Conservation (phyloP, 1,140 invertebrate species). For the Pseudobourletiella spinata region DNA sequence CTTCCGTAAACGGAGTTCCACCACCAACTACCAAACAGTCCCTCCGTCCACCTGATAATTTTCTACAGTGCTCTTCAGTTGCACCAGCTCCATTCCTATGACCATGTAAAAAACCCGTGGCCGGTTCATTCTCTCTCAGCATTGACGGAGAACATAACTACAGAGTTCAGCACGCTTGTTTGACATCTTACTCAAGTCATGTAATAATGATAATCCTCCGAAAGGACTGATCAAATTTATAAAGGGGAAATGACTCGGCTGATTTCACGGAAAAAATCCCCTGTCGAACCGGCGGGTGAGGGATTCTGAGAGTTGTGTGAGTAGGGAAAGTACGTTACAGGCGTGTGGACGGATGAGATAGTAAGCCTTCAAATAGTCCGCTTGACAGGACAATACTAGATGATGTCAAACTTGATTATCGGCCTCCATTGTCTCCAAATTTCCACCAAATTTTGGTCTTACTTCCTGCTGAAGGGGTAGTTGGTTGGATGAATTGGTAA, state of each 20-base stretch:
- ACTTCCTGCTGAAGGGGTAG: constrained; percentile 12
- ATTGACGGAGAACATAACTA: too few relatives aligned
- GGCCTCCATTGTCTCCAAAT: constrained; percentile 26
- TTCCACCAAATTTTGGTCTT: constrained; percentile 14
- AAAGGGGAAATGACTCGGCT: constrained; percentile 23
- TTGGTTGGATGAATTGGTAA: too few relatives aligned
- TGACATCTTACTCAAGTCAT: too few relatives aligned
- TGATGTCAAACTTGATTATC: constrained; percentile 36
- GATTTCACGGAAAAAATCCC: constrained; percentile 24
- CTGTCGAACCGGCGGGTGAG: constrained; percentile 11
- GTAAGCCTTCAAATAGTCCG: constrained; percentile 30
- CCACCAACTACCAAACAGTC: too few relatives aligned
- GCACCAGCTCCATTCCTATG: too few relatives aligned
- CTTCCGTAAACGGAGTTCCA: too few relatives aligned
- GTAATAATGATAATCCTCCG: not conserved
- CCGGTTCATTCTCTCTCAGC: too few relatives aligned
- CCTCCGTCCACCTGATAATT: too few relatives aligned
- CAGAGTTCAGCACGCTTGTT: too few relatives aligned
- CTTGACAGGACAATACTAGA: constrained; percentile 35
- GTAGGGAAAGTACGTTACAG: too few relatives aligned
- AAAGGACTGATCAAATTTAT: not conserved
- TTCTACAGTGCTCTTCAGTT: too few relatives aligned
- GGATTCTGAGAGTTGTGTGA: constrained; percentile 7
- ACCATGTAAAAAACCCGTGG: too few relatives aligned
- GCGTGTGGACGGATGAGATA: constrained; percentile 9